phyloP scores from a whole-genome alignment of 2,888 invertebrate genomes.

The Thymelicus lineola region DNA sequence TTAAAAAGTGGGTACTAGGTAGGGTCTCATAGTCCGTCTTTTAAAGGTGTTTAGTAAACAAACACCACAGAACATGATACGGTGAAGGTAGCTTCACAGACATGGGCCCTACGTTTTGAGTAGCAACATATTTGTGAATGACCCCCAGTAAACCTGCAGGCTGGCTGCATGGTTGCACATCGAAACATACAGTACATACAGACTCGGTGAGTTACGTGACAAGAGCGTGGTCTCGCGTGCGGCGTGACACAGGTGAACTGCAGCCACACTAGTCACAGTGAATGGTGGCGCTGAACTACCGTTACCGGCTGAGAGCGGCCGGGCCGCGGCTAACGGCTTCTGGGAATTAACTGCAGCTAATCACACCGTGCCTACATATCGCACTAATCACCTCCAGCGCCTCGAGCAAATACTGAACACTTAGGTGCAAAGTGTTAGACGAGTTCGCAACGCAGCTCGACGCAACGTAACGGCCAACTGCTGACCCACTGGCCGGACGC shows the following conservation, averaged over 20 bases:
- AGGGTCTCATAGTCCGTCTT: too few species aligned
- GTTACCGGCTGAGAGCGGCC: constrained; percentile 16
- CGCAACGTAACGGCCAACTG: constrained; percentile 4
- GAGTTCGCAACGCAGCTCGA: constrained; percentile 5
- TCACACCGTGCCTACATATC: constrained; percentile 25
- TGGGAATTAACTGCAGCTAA: constrained; percentile 33
- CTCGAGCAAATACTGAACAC: neutral
- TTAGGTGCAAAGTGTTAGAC: neutral
- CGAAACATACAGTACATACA: too few species aligned
- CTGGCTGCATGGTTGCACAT: too few species aligned
- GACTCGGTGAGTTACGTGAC: too few species aligned
- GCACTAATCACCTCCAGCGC: constrained; percentile 10
- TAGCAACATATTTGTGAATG: too few species aligned
- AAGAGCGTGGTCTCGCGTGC: too few species aligned
- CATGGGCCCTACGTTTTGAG: too few species aligned
- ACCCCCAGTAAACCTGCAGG: too few species aligned
- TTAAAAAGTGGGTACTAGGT: too few species aligned
- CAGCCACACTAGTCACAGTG: constrained; percentile 3
- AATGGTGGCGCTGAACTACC: constrained; percentile 28
- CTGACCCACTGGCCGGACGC: neutral
- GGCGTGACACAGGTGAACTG: constrained; percentile 14
- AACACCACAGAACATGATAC: too few species aligned
- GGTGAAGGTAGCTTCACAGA: too few species aligned
- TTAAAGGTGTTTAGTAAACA: too few species aligned
- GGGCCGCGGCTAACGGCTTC: constrained; percentile 30